Base-by-base conservation (phyloP, 2,113 vertebrate genomes). In the Gallinago undulata region DNA sequence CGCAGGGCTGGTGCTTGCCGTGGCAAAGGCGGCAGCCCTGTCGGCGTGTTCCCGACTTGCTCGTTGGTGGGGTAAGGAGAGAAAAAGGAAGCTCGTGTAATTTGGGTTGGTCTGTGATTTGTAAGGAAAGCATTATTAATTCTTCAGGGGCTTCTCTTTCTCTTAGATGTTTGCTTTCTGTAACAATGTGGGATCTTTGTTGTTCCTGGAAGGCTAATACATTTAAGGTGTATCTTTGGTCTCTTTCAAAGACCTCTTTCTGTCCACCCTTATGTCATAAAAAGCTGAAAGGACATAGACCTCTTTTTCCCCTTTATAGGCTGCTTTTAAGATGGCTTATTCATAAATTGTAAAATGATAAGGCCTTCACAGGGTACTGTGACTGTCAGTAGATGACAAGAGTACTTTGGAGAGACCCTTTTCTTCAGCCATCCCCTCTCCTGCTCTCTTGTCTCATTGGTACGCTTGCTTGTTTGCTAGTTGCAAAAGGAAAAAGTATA, bases 71-170 rank as follows among this genome's bases (percentile, higher is more conserved):
- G 35, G 31, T 19, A 1, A 24, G 56, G 13, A 18, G 30, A 6
- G 11, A 3, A 13, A 2, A 24, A 22, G 22, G 18, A 4, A 10
- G 41, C 13, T 55, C 24, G 1, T 14, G 41, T 4, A 21, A 35
- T 33, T 5, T 9, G 63, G 12, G 8, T 2, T 41, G 41, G 5
- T 18, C 5, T 10, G 1, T 6, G 43, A 2, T 27, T 9, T 37
- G 45, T 12, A 7, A 30, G n/a, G n/a, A 21, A 35, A 21, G 27
- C 0, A 2, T 10, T 12, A 2, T 60, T 6, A 19, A 7, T 35
- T 47, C 7, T 21, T 19, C 39, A 8, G 39, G 6, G 30, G 37
- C 25, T 57, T 27, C 37, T 7, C 10, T 3, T 41, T 37, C 53
- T 19, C 24, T 37, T 48, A 15, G 19, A 3, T 23, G 16, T 23